phyloP scores from a whole-genome alignment of 30 jellyfish, hydroid and myxozoan species.

The Clytia hemisphaerica region DNA sequence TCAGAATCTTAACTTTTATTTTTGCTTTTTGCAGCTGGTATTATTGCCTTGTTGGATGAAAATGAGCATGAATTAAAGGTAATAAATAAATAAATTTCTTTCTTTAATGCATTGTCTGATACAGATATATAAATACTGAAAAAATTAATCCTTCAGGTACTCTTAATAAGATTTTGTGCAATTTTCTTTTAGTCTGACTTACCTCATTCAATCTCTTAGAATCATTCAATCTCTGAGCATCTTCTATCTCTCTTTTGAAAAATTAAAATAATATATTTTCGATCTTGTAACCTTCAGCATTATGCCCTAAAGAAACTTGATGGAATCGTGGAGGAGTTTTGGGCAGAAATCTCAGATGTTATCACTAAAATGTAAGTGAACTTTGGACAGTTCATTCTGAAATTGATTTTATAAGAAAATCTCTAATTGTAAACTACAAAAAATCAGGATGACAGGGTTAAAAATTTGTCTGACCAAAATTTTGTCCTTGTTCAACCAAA shows the following conservation, averaged over 20 bases:
- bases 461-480: not conserved
- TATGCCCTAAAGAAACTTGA: slow-evolving; percentile 89
- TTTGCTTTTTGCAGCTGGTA: slow-evolving; percentile 68
- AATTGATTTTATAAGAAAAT: not conserved
- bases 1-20: not conserved
- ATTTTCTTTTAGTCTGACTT: not conserved
- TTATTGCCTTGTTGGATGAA: slow-evolving; percentile 94
- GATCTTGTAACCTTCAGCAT: slow-evolving; percentile 37
- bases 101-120: not conserved
- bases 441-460: not conserved
- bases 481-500: too few relatives aligned
- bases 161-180: not conserved
- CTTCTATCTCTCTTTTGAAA: not conserved
- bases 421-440: not conserved
- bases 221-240: not conserved
- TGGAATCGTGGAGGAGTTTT: slow-evolving; percentile 81
- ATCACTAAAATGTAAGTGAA: slow-evolving; percentile 78
- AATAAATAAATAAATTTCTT: not conserved
- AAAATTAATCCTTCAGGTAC: not conserved
- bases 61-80: slow-evolving; percentile 89
- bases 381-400: not conserved
- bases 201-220: not conserved
- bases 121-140: not conserved
- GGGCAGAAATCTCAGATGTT: slow-evolving; percentile 99
- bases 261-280: not conserved